A percentile compares a stretch with the other conserved stretches of the same genome.
Conservation (phyloP, 1,140 invertebrate species). For the Temnothorax longispinosus region DNA sequence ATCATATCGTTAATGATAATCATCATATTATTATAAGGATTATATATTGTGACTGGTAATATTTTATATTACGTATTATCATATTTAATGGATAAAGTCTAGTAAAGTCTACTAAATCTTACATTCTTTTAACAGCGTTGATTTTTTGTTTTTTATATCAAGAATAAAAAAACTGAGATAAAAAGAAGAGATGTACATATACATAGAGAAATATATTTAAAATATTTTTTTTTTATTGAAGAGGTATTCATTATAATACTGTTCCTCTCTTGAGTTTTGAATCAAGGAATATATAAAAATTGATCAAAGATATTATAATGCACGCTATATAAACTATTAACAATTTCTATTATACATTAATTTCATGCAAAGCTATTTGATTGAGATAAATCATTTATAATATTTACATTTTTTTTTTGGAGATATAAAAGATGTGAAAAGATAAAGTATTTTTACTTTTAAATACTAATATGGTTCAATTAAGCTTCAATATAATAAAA, state of each 20-base stretch:
- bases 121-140: background rate
- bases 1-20: background rate
- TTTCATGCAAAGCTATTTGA: background rate
- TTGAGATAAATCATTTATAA: background rate
- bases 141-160: background rate
- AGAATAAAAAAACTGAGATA: background rate
- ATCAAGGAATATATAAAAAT: background rate
- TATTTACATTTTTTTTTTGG: conserved; percentile 24
- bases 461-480: background rate
- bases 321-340: conserved; percentile 42
- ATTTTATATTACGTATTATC: background rate
- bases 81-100: background rate
- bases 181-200: background rate
- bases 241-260: background rate
- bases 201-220: conserved; percentile 3
- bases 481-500: conserved; percentile 1
- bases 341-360: background rate
- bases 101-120: background rate
- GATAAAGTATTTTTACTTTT: conserved; percentile 19
- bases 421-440: conserved; percentile 31
- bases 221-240: conserved; percentile 14
- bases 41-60: background rate
- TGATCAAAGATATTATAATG: conserved; percentile 25
- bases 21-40: background rate
- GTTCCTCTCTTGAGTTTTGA: background rate